These are phyloP conservation scores for Taurulus bubalis DNA, from an alignment of 2,113 vertebrate genomes.

Conservation along the genomic window DNA sequence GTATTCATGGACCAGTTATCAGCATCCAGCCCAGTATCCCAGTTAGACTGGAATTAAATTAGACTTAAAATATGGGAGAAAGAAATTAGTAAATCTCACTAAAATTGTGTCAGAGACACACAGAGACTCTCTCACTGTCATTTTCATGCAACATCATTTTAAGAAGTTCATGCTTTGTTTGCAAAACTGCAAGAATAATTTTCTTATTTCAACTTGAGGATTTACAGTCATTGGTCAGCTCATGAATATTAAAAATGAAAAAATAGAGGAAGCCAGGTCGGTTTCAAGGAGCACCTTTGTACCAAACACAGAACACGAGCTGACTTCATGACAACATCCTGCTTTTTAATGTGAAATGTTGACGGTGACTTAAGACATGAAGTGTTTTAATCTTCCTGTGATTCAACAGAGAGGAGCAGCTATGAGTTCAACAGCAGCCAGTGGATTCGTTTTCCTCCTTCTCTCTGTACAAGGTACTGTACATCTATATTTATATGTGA, in stretches of 20 bases:
- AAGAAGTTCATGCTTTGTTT: background rate
- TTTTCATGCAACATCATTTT: too few relatives aligned
- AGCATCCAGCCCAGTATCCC: too few relatives aligned
- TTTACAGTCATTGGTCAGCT: background rate
- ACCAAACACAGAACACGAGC: too few relatives aligned
- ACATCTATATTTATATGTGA: background rate
- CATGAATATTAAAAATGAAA: background rate
- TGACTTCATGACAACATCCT: background rate
- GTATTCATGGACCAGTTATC: too few relatives aligned
- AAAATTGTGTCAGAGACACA: background rate
- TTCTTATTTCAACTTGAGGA: background rate
- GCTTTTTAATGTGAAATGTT: background rate
- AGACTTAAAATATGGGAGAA: background rate
- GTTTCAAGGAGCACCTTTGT: too few relatives aligned
- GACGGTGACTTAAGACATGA: background rate
- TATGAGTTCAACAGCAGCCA: background rate
- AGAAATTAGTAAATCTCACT: too few relatives aligned
- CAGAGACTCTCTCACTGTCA: background rate
- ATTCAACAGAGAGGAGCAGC: constrained; percentile 6
- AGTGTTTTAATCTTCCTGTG: background rate
- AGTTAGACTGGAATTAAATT: too few relatives aligned
- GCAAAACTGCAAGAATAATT: background rate
- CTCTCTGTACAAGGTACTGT: constrained; percentile 27
- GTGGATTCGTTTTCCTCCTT: constrained; percentile 7
- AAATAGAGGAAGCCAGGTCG: too few relatives aligned